Conservation (phyloP, 2,888 invertebrate genomes). For the Ennomos quercinarius region DNA sequence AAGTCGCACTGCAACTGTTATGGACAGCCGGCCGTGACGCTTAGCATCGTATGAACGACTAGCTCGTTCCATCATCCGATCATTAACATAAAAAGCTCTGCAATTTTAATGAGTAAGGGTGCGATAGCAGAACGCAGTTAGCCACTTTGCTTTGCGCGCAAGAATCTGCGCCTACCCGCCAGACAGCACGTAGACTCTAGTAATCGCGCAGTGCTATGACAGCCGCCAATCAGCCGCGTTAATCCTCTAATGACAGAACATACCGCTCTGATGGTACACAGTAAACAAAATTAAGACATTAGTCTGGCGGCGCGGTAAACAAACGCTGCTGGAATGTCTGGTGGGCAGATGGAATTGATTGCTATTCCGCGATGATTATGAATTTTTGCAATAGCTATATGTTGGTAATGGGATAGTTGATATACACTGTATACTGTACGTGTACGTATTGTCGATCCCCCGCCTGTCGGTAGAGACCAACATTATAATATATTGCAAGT, state of each 20-base stretch:
- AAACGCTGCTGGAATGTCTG: constrained; percentile 8
- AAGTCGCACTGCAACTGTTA: too few species aligned
- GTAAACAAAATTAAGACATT: constrained; percentile 9
- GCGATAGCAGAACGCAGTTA: too few species aligned
- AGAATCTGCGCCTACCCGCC: background rate
- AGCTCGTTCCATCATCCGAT: too few species aligned
- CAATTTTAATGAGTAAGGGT: too few species aligned
- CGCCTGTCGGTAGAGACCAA: too few species aligned
- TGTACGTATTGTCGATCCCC: too few species aligned
- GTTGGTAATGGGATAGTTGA: constrained; percentile 1
- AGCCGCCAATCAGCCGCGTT: constrained; percentile 9
- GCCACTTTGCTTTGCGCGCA: too few species aligned
- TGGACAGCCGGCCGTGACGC: too few species aligned
- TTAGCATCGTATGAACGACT: too few species aligned
- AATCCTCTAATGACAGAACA: constrained; percentile 7
- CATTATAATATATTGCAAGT: too few species aligned
- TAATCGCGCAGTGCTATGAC: constrained; percentile 11
- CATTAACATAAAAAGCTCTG: too few species aligned
- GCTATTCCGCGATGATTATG: constrained; percentile 3
- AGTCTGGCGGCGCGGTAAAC: constrained; percentile 9
- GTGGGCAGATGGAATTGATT: constrained; percentile 11
- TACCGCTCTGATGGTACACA: background rate
- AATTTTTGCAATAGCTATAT: background rate
- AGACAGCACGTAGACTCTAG: constrained; percentile 16
- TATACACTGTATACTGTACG: background rate